Evolutionary conservation across 92 coral and sea anemone genomes (phyloP).

Genomic region (Paramuricea clavata): DNA sequence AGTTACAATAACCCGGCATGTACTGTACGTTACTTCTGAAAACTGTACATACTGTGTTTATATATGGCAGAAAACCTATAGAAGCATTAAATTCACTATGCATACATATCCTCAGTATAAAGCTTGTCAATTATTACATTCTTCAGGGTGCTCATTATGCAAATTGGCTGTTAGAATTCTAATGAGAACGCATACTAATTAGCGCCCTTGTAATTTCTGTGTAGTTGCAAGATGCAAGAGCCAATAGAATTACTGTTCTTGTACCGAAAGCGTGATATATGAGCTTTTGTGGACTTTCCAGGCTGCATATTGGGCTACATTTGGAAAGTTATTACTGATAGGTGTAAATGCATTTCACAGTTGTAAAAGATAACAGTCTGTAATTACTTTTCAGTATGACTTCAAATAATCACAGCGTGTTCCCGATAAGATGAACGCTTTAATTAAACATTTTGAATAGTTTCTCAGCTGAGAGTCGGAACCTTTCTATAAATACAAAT

Average conservation of each 20-base stretch:
- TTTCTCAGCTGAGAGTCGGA: too few species aligned
- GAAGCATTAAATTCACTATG: background rate
- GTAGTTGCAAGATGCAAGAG: background rate
- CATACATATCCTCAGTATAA: background rate
- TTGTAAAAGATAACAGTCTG: background rate
- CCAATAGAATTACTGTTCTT: background rate
- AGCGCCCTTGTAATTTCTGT: conserved; percentile 7
- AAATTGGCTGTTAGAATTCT: background rate
- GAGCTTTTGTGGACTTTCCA: background rate
- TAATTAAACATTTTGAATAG: too few species aligned
- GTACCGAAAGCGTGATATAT: background rate
- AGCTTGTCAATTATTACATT: too few species aligned
- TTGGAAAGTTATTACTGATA: background rate
- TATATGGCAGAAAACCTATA: background rate
- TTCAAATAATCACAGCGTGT: too few species aligned
- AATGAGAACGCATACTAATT: background rate
- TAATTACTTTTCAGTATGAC: background rate
- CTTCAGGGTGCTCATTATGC: too few species aligned
- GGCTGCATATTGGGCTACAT: too few species aligned
- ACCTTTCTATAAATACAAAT: too few species aligned
- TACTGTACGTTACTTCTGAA: too few species aligned
- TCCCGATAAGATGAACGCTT: too few species aligned
- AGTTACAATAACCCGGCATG: too few species aligned
- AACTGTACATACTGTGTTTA: too few species aligned
- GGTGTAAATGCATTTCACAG: background rate